Evolutionary conservation across 1,140 invertebrate genomes (phyloP), one percentile per base, ranked within the genome.

Genomic region (Ips nitidus): DNA sequence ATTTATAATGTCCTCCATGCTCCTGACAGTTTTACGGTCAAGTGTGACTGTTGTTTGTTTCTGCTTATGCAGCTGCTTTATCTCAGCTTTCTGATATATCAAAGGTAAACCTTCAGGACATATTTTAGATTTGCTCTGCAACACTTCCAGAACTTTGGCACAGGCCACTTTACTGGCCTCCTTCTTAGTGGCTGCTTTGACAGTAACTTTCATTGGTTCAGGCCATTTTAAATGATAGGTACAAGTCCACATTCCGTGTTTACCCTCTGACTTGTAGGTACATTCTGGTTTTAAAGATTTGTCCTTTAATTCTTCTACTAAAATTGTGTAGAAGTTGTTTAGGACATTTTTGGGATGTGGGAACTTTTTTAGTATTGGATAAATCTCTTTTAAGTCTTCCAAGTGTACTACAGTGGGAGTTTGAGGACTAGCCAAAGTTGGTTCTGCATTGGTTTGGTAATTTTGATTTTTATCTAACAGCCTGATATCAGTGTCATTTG

Each of bases 191-290:
- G 41, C n/a, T 8, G 61, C 75, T 43, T 42, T 59, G 40, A 67
- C 68, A 4, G 59, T 45, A 65, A 80, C 74, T 68, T 73, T 74
- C 7, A 72, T 56, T 39, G 64, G 36, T 58, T 71, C 68, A 8
- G 79, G 79, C 79, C 79, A 80, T 68, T 75, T 75, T 53, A 80
- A 36, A 55, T 74, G 60, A 62, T 79, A 79, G 4, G 66, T 76
- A 64, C 78, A 80, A 41, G 57, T 61, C 78, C 79, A 80, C 8
- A 50, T 22, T 2, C 22, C 41, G 38, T 60, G 57, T 22, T 47
- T 52, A 2, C 41, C 36, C 47, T 59, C 22, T 56, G 47, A 55
- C 68, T 73, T 75, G 42, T 74, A 78, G n/a, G 36, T 7, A 1
- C 72, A 65, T n/a, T 69, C 39, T 41, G 73, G 6, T 62, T 65